Conservation (phyloP, 2,888 invertebrate genomes). For the Cyclophora punctaria region DNA sequence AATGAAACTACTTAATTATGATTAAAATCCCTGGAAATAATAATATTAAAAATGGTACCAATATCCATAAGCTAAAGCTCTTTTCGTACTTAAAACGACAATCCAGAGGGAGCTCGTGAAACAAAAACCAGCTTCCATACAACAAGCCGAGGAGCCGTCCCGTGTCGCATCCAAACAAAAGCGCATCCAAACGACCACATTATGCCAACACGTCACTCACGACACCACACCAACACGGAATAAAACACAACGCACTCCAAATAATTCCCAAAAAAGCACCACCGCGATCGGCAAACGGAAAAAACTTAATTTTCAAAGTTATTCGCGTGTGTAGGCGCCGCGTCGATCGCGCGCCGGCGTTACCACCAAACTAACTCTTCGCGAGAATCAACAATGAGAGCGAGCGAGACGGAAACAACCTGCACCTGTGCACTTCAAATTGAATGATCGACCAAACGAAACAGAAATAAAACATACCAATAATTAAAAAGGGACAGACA, state of each 20-base stretch:
- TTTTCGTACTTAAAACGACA: slow-evolving; percentile 14
- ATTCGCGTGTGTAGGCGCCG: slow-evolving; percentile 9
- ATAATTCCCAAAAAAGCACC: no score
- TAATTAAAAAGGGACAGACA: slow-evolving; percentile 47
- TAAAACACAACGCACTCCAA: no score
- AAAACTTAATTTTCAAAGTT: slow-evolving; percentile 6
- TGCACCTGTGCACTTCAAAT: slow-evolving; percentile 70
- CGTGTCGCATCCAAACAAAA: slow-evolving; percentile 36
- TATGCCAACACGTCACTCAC: slow-evolving; percentile 42
- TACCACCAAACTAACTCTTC: slow-evolving; percentile 47
- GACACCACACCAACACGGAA: slow-evolving; percentile 28
- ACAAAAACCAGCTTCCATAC: slow-evolving; percentile 30
- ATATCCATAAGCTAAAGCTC: no score
- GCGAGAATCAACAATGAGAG: slow-evolving; percentile 34
- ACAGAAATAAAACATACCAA: slow-evolving; percentile 58
- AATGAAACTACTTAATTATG: no score
- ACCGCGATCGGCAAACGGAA: no score
- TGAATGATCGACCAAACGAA: slow-evolving; percentile 54
- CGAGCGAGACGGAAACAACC: slow-evolving; percentile 47
- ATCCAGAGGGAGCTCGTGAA: slow-evolving; percentile 10
- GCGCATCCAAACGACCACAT: slow-evolving; percentile 36
- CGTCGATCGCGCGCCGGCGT: slow-evolving; percentile 36
- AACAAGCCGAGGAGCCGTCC: slow-evolving; percentile 24
- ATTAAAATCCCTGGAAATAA: no score
- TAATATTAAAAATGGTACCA: no score